phyloP scores from a whole-genome alignment of 2,888 invertebrate species.

The Aphelenchoides bicaudatus region DNA sequence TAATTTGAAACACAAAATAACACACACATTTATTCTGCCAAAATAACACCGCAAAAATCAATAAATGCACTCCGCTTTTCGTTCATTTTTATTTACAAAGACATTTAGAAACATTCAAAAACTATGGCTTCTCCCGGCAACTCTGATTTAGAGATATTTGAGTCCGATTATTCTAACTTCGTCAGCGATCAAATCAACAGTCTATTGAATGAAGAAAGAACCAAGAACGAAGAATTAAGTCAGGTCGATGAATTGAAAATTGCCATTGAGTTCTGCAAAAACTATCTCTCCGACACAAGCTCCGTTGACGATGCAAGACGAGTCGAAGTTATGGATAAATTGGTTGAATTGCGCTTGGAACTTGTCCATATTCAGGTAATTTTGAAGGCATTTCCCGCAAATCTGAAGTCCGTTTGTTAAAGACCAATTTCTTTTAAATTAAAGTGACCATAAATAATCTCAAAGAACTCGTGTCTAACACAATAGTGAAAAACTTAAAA shows the following conservation, averaged over 20 bases:
- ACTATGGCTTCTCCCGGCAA: too few relatives aligned
- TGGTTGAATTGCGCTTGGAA: slow-evolving; percentile 40
- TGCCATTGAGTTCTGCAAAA: slow-evolving; percentile 39
- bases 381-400: neutral
- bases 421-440: slow-evolving; percentile 4
- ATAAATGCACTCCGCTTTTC: too few relatives aligned
- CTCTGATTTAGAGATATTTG: slow-evolving; percentile 18
- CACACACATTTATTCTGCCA: too few relatives aligned
- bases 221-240: slow-evolving; percentile 24
- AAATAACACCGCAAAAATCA: too few relatives aligned
- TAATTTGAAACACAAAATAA: too few relatives aligned
- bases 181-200: slow-evolving; percentile 33
- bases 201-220: slow-evolving; percentile 29
- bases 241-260: slow-evolving; percentile 30
- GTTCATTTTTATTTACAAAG: too few relatives aligned
- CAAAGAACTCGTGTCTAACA: too few relatives aligned
- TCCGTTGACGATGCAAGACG: slow-evolving; percentile 23
- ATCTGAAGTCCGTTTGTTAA: neutral
- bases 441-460: too few relatives aligned
- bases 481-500: too few relatives aligned
- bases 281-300: slow-evolving; percentile 24
- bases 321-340: slow-evolving; percentile 35
- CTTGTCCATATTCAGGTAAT: slow-evolving; percentile 32
- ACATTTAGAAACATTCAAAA: too few relatives aligned
- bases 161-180: slow-evolving; percentile 36